phyloP scores from a whole-genome alignment of 2,888 invertebrate genomes.

The Drosophila macrospina region DNA sequence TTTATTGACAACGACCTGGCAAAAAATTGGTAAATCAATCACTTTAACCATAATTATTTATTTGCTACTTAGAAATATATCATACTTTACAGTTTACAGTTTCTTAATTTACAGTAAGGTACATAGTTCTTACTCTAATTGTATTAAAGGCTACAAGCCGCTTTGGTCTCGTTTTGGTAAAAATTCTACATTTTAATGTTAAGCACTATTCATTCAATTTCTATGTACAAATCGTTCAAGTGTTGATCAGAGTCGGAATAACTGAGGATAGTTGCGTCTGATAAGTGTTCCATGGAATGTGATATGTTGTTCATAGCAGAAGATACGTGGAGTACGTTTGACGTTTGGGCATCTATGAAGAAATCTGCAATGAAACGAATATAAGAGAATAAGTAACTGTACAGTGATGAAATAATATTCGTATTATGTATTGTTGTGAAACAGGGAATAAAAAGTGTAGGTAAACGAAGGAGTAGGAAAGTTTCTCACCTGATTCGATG shows the following conservation, averaged over 20 bases:
- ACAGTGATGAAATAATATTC: background rate
- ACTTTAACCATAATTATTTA: background rate
- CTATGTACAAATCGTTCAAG: constrained; percentile 23
- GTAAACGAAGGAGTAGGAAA: constrained; percentile 28
- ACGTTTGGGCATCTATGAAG: constrained; percentile 82
- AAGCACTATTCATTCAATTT: constrained; percentile 16
- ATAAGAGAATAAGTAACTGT: background rate
- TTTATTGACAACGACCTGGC: too few species aligned
- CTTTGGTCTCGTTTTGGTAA: constrained; percentile 35
- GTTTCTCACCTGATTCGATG: constrained; percentile 83
- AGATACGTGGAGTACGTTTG: constrained; percentile 16
- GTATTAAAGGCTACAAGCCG: constrained; percentile 33
- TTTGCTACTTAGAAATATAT: constrained; percentile 17
- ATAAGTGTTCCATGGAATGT: background rate
- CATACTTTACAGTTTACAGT: constrained; percentile 9
- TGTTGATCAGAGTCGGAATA: constrained; percentile 17
- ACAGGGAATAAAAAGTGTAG: too few species aligned
- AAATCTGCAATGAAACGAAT: constrained; percentile 66
- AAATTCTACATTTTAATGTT: background rate
- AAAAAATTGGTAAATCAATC: too few species aligned
- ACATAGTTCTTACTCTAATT: constrained; percentile 11
- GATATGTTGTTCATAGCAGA: background rate
- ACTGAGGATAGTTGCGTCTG: background rate
- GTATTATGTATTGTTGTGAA: background rate
- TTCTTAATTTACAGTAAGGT: constrained; percentile 12